Base-by-base conservation (phyloP, 2,113 vertebrate species). In the Neolamprologus hecqui region DNA sequence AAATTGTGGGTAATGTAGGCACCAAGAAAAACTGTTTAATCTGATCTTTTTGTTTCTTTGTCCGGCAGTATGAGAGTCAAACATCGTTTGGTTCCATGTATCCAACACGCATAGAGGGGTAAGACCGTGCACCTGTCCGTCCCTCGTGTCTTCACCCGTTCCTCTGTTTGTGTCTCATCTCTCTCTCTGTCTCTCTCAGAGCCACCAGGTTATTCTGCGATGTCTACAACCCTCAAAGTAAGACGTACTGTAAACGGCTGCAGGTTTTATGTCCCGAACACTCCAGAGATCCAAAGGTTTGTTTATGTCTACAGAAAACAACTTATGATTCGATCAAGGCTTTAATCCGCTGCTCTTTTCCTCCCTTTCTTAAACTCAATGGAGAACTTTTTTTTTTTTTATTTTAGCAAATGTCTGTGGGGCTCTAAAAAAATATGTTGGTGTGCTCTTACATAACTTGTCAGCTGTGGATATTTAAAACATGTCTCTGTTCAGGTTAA, bases 61-160 rank as follows among this genome's bases (percentile, higher is more conserved):
- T 86, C 65, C 47, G 60, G 90, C 95, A 98, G 98, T 98, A 98
- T 70, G 98, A 98, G 91, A 98, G 98, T 92, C 98, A 98, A 94
- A 98, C 97, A 3, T 98, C 98, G 1, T 98, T 98, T 86, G 98
- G 98, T 42, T 98, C 98, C 84, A 98, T 98, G 97, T 98, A 98
- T 90, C 98, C 98, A 15, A 98, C 98, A 42, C 97, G 97, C 51
- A 98, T 98, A 49, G 98, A 98, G 91, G 98, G 98, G 98, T 98
- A 94, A 97, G 97, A 79, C n/a, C 13, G 5, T 0, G 6, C 28
- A 11, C 28, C 9, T 81, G 13, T 90, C 45, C 77, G 3, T 90
- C 45, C 51, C 42, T 63, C 3, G 0, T 19, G 47, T 81, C 42
- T 60, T 33, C 0, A 19, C 23, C 57, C 2, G 21, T 51, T 51